Conservation (phyloP, 1,140 invertebrate species). For the Pygmarrhopalites habei region DNA sequence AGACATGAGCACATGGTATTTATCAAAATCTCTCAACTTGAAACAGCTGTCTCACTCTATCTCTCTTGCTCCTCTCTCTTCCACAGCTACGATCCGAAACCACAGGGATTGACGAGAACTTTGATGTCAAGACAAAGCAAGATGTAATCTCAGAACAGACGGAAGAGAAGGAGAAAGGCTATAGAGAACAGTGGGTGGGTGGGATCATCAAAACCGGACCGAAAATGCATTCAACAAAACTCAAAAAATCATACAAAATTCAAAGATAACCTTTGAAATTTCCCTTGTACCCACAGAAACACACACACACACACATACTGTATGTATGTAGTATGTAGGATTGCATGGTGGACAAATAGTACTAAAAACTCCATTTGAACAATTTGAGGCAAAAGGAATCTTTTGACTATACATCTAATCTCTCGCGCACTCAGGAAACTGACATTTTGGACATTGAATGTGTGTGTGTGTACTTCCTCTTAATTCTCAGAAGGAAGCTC, state of each 20-base stretch:
- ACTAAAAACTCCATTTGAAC: no score
- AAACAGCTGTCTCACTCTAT: not conserved
- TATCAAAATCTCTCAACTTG: slow-evolving; percentile 9
- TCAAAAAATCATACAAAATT: not conserved
- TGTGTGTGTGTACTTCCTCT: no score
- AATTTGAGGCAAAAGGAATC: no score
- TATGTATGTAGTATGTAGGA: no score
- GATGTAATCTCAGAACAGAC: no score
- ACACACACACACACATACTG: slow-evolving; percentile 1
- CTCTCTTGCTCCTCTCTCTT: no score
- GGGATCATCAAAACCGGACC: slow-evolving; percentile 12
- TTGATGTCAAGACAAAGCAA: not conserved
- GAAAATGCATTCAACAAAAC: slow-evolving; percentile 4
- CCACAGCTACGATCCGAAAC: not conserved
- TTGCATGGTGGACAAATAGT: no score
- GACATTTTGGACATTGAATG: not conserved
- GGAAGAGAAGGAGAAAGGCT: not conserved
- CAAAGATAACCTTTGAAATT: no score
- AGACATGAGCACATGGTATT: not conserved
- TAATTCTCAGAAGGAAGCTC: not conserved
- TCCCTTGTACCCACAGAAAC: not conserved
- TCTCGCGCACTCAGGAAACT: not conserved
- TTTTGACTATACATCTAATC: no score
- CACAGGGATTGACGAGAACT: slow-evolving; percentile 1
- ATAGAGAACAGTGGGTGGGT: slow-evolving; percentile 10